phyloP scores from a whole-genome alignment of 2,888 invertebrate species.

The Gortyna flavago region DNA sequence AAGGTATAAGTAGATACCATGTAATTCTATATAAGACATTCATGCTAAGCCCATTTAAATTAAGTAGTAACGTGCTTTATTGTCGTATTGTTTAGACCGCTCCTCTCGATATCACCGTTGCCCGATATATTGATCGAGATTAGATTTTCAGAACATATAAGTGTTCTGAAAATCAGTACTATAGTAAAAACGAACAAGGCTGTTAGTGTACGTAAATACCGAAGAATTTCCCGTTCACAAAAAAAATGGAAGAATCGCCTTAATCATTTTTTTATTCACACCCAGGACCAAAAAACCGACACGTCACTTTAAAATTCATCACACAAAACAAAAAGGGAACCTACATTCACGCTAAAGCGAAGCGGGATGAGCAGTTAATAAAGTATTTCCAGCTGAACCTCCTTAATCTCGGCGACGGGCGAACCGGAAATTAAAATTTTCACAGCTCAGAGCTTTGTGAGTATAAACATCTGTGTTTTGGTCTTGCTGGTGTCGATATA shows the following conservation, averaged over 20 bases:
- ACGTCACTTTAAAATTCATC: constrained; percentile 42
- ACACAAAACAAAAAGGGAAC: constrained; percentile 32
- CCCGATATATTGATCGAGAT: too few species aligned
- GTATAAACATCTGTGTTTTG: constrained; percentile 66
- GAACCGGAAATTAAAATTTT: constrained; percentile 70
- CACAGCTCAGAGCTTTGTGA: constrained; percentile 66
- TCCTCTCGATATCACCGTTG: too few species aligned
- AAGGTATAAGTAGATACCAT: too few species aligned
- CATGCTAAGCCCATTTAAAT: background rate
- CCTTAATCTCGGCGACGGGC: constrained; percentile 65
- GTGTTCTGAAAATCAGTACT: background rate
- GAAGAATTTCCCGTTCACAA: background rate
- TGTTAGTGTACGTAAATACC: background rate
- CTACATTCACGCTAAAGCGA: constrained; percentile 34
- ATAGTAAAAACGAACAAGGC: too few species aligned
- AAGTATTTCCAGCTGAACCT: constrained; percentile 61
- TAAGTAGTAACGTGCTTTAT: background rate
- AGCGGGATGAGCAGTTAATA: constrained; percentile 62
- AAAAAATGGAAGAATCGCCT: background rate
- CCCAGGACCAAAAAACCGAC: background rate
- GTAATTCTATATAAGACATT: too few species aligned
- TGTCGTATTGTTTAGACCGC: background rate
- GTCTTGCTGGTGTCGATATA: constrained; percentile 55
- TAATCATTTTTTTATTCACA: constrained; percentile 17
- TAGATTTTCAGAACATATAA: too few species aligned